Evolutionary conservation across 2,888 invertebrate genomes (phyloP).

Genomic region (Diloba caeruleocephala): DNA sequence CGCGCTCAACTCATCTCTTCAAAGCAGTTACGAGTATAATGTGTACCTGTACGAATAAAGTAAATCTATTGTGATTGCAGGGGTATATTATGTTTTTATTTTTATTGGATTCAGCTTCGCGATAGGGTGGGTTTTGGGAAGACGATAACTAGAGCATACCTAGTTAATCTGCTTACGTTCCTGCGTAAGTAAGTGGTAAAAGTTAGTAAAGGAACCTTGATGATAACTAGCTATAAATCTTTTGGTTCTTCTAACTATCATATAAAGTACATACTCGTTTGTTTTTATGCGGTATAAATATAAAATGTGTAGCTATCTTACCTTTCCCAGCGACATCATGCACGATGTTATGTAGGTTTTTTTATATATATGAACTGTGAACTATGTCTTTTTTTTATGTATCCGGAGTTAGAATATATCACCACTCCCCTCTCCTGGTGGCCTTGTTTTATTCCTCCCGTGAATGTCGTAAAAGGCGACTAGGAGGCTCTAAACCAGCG

Average conservation of each 20-base stretch:
- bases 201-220: slow-evolving; percentile 4
- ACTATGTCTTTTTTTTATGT: neutral
- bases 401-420: too few relatives aligned
- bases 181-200: slow-evolving; percentile 2
- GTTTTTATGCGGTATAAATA: too few relatives aligned
- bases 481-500: too few relatives aligned
- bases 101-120: neutral
- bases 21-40: slow-evolving; percentile 12
- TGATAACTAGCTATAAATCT: slow-evolving; percentile 8
- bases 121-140: neutral
- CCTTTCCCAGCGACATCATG: slow-evolving; percentile 2
- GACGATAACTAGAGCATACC: neutral
- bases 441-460: too few relatives aligned
- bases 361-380: neutral
- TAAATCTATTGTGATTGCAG: neutral
- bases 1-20: slow-evolving; percentile 6
- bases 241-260: neutral
- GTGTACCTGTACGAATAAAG: neutral
- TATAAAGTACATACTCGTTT: too few relatives aligned
- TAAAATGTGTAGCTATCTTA: too few relatives aligned
- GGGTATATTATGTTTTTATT: neutral
- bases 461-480: too few relatives aligned
- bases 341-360: neutral
- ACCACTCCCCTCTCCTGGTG: too few relatives aligned
- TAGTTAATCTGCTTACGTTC: neutral